Base-by-base conservation (phyloP, 2,888 invertebrate genomes). In the Euzophera pinguis region DNA sequence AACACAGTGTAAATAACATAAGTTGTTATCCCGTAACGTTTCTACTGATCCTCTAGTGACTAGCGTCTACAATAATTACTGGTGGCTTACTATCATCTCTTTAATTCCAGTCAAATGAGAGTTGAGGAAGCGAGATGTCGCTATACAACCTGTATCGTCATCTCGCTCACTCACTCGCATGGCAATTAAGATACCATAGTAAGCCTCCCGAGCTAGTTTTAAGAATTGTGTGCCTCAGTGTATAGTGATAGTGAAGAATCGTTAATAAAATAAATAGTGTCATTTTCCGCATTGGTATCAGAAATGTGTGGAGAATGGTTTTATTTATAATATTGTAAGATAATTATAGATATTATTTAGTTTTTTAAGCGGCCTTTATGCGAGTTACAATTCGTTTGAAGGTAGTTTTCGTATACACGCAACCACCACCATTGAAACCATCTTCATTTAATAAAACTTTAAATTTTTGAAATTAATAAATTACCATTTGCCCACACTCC, bases 181-280 rank as follows among this genome's bases (percentile, higher is more conserved):
- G n/a, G n/a, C n/a, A n/a, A n/a, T n/a, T n/a, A n/a, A n/a, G n/a
- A n/a, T n/a, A n/a, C n/a, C n/a, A n/a, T n/a, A n/a, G n/a, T n/a
- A n/a, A n/a, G n/a, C n/a, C n/a, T 60, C 64, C 60, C 59, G 74
- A 73, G 72, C 69, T 83, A 83, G 81, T 66, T 71, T 75, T 87
- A 89, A 88, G 85, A 67, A 87, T 82, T 78, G 86, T 84, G 89
- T 90, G 89, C 89, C 89, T 88, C 86, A 78, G 82, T 87, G 81
- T 89, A 86, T 81, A 84, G 73, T 43, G 60, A 68, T 78, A 78
- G 67, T 69, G 41, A 59, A 65, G 67, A 71, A 63, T 64, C 61
- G 66, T 76, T 74, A 63, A 70, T 65, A 67, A 61, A 64, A 65
- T 59, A 62, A 65, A 67, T 66, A 65, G 59, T 62, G 63, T 67